Evolutionary conservation across 2,888 invertebrate genomes (phyloP).

Genomic region (Cheilosia impressa): DNA sequence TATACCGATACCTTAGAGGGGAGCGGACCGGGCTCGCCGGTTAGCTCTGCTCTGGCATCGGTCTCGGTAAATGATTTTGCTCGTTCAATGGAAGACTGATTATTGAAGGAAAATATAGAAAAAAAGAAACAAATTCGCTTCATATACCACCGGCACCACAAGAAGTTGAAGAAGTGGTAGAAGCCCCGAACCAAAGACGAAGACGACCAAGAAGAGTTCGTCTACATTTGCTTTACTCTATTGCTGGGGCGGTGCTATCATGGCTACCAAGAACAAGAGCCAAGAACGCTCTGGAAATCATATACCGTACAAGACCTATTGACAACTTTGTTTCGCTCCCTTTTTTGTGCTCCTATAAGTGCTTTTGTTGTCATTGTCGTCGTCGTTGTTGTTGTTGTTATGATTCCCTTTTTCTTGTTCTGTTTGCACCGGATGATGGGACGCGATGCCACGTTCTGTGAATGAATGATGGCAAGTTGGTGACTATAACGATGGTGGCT

Average conservation of each 20-base stretch:
- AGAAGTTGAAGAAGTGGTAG: conserved; percentile 40
- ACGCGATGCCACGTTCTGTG: conserved; percentile 73
- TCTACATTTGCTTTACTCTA: conserved; percentile 50
- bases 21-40: conserved; percentile 6
- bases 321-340: conserved; percentile 67
- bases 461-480: conserved; percentile 69
- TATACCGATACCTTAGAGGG: conserved; percentile 15
- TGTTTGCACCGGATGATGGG: conserved; percentile 64
- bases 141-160: conserved; percentile 70
- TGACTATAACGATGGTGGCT: conserved; percentile 51
- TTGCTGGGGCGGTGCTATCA: neutral
- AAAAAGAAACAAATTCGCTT: conserved; percentile 43
- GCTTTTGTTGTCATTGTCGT: conserved; percentile 34
- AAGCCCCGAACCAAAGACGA: neutral
- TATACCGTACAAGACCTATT: conserved; percentile 73
- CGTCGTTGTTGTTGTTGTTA: conserved; percentile 31
- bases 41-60: conserved; percentile 75
- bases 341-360: conserved; percentile 13
- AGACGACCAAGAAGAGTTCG: conserved; percentile 56
- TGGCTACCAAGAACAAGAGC: conserved; percentile 7
- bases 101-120: conserved; percentile 48
- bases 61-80: conserved; percentile 84
- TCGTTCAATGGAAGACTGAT: conserved; percentile 84
- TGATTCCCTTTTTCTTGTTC: conserved; percentile 43
- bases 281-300: conserved; percentile 69